These are phyloP conservation scores for Tipula confusa DNA, from an alignment of 2,888 invertebrate genomes.

Conservation along the genomic window DNA sequence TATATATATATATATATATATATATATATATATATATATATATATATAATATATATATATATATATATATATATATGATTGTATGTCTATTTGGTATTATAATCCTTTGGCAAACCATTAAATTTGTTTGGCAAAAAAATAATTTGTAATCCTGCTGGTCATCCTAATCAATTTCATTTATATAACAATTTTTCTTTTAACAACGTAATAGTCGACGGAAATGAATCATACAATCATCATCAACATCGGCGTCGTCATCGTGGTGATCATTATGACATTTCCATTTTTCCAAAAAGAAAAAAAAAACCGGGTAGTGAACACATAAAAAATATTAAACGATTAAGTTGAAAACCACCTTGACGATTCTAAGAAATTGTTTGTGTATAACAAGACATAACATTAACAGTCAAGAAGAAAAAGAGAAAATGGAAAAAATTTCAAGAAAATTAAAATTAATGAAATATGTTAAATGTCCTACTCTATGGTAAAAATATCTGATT, in stretches of 20 bases:
- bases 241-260: background rate
- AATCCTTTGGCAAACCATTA: background rate
- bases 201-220: background rate
- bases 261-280: background rate
- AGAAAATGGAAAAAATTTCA: background rate
- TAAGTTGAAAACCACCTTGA: background rate
- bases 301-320: too few relatives aligned
- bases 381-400: background rate
- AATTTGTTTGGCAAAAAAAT: background rate
- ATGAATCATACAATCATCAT: background rate
- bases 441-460: background rate
- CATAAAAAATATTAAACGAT: background rate
- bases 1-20: too few relatives aligned
- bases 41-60: too few relatives aligned
- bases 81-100: too few relatives aligned
- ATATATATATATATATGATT: too few relatives aligned
- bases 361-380: background rate
- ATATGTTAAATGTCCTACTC: background rate
- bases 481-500: background rate
- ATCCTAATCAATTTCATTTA: conserved; percentile 1
- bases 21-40: too few relatives aligned
- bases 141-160: background rate
- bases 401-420: background rate
- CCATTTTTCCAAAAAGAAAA: background rate
- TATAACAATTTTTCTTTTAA: background rate